Conservation (phyloP, 2,113 vertebrate species). For the Acrocephalus arundinaceus region DNA sequence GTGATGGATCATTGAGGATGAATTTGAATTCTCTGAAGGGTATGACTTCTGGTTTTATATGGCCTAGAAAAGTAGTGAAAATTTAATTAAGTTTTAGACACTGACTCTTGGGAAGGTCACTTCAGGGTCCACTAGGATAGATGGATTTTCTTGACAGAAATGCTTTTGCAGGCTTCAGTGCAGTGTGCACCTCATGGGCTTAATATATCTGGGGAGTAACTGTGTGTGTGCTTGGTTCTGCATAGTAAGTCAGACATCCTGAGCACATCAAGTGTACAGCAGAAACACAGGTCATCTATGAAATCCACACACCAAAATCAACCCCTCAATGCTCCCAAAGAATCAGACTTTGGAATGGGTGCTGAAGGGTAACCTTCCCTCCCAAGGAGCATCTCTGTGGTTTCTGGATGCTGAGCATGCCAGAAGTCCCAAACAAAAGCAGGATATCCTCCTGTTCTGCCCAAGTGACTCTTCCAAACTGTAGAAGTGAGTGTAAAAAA, state of each 20-base stretch:
- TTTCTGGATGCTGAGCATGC: neutral
- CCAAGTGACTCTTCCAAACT: neutral
- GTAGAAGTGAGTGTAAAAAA: neutral
- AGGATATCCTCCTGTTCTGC: neutral
- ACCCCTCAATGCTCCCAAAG: neutral
- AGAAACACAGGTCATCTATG: neutral
- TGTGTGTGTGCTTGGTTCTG: neutral
- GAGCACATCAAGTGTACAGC: neutral
- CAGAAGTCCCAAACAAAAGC: neutral
- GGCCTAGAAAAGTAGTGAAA: neutral
- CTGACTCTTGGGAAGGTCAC: neutral
- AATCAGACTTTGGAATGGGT: neutral
- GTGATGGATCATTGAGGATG: neutral
- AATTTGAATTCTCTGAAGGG: neutral
- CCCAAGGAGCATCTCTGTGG: accelerated
- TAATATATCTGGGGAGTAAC: neutral
- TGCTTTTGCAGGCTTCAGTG: neutral
- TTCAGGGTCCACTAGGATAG: neutral
- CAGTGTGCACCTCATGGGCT: neutral
- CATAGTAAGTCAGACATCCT: neutral
- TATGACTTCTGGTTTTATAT: neutral
- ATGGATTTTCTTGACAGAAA: neutral
- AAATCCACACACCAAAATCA: neutral
- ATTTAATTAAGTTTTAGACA: neutral
- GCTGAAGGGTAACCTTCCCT: neutral